Evolutionary conservation across 2,797 vertebrate genomes (phyloP).

Genomic region (Dendrocincla tyrannina): DNA sequence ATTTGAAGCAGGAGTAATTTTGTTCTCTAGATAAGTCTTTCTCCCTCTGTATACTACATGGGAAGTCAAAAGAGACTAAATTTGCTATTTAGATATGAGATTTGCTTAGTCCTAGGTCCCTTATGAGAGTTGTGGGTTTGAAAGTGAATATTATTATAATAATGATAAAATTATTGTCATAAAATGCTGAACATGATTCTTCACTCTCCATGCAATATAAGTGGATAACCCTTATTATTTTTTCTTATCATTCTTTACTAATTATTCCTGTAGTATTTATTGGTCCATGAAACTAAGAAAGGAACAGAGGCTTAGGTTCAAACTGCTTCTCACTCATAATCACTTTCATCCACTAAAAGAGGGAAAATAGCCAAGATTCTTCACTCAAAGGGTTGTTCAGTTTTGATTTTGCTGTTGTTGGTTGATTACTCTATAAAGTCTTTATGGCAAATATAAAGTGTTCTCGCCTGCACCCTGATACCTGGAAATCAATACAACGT

Average conservation of each 20-base stretch:
- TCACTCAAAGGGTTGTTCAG: not conserved
- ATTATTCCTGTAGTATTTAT: not conserved
- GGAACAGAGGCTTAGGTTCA: not conserved
- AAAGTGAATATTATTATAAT: not conserved
- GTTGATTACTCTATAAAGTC: not conserved
- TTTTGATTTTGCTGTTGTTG: not conserved
- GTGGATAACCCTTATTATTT: not conserved
- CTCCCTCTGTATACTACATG: not conserved
- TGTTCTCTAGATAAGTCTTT: not conserved
- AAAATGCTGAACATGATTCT: not conserved
- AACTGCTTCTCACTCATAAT: not conserved
- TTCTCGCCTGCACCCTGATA: not conserved
- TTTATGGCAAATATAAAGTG: not conserved
- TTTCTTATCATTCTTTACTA: not conserved
- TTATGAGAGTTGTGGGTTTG: not conserved
- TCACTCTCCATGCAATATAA: not conserved
- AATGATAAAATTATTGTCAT: not conserved
- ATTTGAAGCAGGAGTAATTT: not conserved
- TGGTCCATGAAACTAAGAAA: not conserved
- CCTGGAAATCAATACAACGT: not conserved
- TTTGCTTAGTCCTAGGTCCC: not conserved
- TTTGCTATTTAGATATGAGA: not conserved
- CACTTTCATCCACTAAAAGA: not conserved
- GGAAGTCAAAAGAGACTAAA: not conserved
- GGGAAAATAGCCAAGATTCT: conserved; percentile 23